Percentiles rank a stretch among this genome's conserved stretches.
Conservation (phyloP, 1,140 invertebrate species). For the Parapsyche elsis region DNA sequence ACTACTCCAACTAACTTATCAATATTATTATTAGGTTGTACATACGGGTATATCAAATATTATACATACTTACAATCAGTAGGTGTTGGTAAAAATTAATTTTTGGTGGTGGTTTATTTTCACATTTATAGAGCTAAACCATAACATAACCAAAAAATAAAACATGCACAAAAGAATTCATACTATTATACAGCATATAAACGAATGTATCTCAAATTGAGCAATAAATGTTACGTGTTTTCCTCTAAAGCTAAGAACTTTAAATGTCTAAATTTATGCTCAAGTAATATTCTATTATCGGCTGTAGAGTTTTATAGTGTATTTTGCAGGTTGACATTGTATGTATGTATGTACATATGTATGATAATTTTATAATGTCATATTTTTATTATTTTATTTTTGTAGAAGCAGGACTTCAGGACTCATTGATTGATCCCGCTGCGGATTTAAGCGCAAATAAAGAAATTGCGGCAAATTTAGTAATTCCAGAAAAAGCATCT, state of each 20-base stretch:
- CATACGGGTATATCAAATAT: too few species aligned
- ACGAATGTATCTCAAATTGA: too few species aligned
- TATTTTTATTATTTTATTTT: constrained; percentile 8
- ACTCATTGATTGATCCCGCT: constrained; percentile 61
- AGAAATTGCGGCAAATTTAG: constrained; percentile 72
- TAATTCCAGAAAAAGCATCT: constrained; percentile 87
- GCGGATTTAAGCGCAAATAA: constrained; percentile 70
- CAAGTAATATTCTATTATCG: too few species aligned
- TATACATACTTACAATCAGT: too few species aligned
- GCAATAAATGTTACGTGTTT: too few species aligned
- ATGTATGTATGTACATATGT: background rate
- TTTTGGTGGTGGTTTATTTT: background rate
- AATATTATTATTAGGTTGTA: background rate
- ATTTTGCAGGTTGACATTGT: background rate
- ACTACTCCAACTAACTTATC: background rate
- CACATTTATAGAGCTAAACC: background rate
- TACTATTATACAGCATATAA: too few species aligned
- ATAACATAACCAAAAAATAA: too few species aligned
- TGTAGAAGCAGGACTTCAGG: constrained; percentile 59
- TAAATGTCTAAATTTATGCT: too few species aligned
- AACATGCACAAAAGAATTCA: too few species aligned
- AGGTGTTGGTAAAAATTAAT: background rate
- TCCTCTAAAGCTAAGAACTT: too few species aligned
- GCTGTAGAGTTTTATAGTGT: too few species aligned
- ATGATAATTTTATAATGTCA: background rate